phyloP scores from a whole-genome alignment of 2,113 vertebrate species.

The Ophiodon elongatus region DNA sequence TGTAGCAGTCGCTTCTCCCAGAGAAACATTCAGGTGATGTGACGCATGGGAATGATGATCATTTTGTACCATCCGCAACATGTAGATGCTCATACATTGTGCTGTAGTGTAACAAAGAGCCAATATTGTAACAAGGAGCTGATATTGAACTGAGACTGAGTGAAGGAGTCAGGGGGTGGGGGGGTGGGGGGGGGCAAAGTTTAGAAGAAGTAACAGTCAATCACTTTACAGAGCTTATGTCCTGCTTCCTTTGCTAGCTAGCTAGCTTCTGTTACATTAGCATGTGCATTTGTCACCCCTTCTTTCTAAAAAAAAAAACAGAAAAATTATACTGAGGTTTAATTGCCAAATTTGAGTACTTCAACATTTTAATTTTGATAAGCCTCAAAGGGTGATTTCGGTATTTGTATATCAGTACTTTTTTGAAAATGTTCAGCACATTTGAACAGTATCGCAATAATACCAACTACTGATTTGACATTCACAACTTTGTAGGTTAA shows the following conservation, averaged over 20 bases:
- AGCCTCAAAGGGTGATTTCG: neutral
- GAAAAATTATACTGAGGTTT: neutral
- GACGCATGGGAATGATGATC: neutral
- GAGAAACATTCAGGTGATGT: conserved; percentile 64
- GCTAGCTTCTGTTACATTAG: neutral
- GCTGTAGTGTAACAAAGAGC: neutral
- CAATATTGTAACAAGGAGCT: neutral
- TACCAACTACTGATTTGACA: neutral
- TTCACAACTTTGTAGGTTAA: neutral
- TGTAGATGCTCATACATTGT: neutral
- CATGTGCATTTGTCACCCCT: neutral
- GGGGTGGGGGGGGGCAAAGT: too few relatives aligned
- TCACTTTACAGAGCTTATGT: neutral
- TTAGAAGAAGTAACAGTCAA: neutral
- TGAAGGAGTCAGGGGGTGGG: neutral
- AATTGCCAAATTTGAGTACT: neutral
- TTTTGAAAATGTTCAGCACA: neutral
- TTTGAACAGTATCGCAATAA: neutral
- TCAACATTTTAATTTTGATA: neutral
- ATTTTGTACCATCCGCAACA: neutral
- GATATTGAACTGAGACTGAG: neutral
- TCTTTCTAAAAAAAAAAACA: neutral
- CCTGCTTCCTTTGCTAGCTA: neutral
- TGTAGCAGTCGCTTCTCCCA: conserved; percentile 4
- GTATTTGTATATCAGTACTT: neutral